Base-by-base conservation (phyloP, 2,888 invertebrate genomes). In the Polydrusus tereticollis region DNA sequence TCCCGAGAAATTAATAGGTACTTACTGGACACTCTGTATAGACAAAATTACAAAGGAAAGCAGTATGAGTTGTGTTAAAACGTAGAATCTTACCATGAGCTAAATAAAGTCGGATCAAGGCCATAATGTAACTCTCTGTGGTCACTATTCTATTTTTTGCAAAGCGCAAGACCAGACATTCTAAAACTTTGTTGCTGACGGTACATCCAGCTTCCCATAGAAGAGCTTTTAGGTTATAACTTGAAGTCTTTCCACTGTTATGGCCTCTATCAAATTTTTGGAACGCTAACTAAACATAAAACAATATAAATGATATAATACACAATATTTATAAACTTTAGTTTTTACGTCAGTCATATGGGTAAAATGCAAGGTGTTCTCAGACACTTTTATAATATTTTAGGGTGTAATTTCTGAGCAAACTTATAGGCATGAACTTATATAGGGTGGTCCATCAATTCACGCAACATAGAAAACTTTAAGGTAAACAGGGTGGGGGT, bases 161-260 rank as follows among this genome's bases (percentile, higher is more conserved):
- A 86, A 90, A 92, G 75, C 92, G 86, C 77, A 91, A 85, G 75
- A 92, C 90, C 67, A 92, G 85, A 81, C 91, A 90, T 87, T 92
- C 92, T 76, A 93, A 87, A 62, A 93, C 93, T 87, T 93, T 93
- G 86, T 92, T 93, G 85, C 91, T 91, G 72, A 92, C 92, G 77
- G 88, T 89, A 79, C 89, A 88, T 20, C 91, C 89, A 36, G 93
- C 92, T 82, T 92, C 91, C 90, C 91, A 88, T 75, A 92, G 84
- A 77, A 90, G 88, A 76, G 89, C 89, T 83, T 89, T 86, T 80
- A 92, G 85, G 78, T 90, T 87, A 84, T 91, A 91, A 76, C 90
- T 90, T 45, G 89, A 89, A 1, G 90, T 89, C 85, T 89, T 89
- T 4, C 88, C 87, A 60, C 86, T 86, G 76, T 87, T 85, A 76